Evolutionary conservation across 1,140 invertebrate genomes (phyloP), one percentile per base, ranked within the genome.

Genomic region (Medauroidea extradentata): DNA sequence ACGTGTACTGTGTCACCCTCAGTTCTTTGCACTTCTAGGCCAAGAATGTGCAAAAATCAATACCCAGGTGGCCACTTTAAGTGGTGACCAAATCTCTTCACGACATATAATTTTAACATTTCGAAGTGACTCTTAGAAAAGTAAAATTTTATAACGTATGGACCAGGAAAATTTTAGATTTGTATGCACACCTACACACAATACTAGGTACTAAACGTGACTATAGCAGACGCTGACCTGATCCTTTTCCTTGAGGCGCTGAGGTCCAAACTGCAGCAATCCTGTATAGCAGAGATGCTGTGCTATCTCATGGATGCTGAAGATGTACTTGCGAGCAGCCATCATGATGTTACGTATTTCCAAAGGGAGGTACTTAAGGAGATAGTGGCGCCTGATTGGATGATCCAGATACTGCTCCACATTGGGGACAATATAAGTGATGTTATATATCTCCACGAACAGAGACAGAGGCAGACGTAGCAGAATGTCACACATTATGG

Each of bases 401-500:
- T 93, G 85, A 21, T 80, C 75, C 1, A 90, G 63, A 44, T 83
- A 83, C 4, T 79, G 68, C 1, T 81, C 74, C 1, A 92, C 62
- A n/a, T 82, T 81, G 0, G 82, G 76, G 25, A 84, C 77, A 18
- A 74, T 63, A 54, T 79, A 85, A 2, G 76, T 74, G 2, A 90
- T 69, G 50, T 83, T 83, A 48, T 85, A 80, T 1, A 91, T 65
- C 62, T 86, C 83, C 0, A 87, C 74, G 61, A 91, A 88, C 11
- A 93, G 66, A 0, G 81, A 84, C 0, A 93, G 64, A 0, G 91
- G 91, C 61, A 93, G 74, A 0, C 86, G 76, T 1, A 89, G 71
- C 4, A 93, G 68, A 8, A 89, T 70, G 68, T 93, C 91, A 59
- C 81, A 82, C 62, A 91, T 78, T 43, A 88, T 76, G n/a, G 81